Percentiles rank a stretch among this genome's conserved stretches.
Conservation (phyloP, 2,113 vertebrate species). For the Centropus bengalensis region DNA sequence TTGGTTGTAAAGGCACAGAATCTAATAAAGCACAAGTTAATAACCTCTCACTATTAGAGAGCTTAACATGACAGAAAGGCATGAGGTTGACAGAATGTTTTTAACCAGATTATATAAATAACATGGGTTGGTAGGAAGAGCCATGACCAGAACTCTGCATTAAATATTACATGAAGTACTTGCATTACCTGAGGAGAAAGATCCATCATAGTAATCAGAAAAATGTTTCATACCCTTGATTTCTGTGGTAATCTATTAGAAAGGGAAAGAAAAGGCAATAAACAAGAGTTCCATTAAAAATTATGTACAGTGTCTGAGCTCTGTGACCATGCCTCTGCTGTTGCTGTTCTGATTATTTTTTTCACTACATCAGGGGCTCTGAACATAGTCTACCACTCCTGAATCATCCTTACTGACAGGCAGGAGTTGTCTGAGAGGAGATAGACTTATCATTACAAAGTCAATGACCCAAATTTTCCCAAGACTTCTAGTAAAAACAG, state of each 20-base stretch:
- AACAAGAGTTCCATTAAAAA: neutral
- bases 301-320: neutral
- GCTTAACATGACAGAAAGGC: conserved; percentile 28
- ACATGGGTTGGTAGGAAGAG: neutral
- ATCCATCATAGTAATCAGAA: neutral
- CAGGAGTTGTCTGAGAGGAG: neutral
- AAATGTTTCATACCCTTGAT: neutral
- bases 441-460: neutral
- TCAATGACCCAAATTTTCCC: conserved; percentile 8
- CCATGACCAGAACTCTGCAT: neutral
- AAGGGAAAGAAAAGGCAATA: neutral
- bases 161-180: neutral
- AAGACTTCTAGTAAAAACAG: neutral
- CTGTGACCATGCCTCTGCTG: neutral
- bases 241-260: neutral
- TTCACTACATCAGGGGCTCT: neutral
- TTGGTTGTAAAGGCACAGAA: conserved; percentile 30
- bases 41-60: conserved; percentile 26
- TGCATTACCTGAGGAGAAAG: neutral
- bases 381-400: neutral
- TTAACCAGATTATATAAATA: conserved; percentile 19
- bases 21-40: conserved; percentile 51
- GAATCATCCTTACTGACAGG: conserved; percentile 35
- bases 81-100: conserved; percentile 11
- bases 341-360: neutral